These are phyloP conservation scores for Pollicipes pollicipes DNA, from an alignment of 1,140 invertebrate genomes.

Conservation along the genomic window DNA sequence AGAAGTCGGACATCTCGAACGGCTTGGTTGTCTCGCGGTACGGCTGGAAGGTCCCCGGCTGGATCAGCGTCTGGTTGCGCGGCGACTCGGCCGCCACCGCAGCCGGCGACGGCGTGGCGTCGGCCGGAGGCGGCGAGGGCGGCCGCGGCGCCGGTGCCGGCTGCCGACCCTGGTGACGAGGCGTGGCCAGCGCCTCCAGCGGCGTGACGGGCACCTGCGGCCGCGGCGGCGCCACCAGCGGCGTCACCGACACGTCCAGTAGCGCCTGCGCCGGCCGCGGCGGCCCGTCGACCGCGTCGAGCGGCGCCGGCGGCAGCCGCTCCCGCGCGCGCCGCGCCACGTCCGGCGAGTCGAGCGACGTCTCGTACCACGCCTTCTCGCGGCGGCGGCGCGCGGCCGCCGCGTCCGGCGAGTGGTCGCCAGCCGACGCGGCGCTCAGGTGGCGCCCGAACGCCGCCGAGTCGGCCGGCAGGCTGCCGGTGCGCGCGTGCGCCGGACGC, in stretches of 20 bases:
- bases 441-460: conserved; percentile 8
- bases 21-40: conserved; percentile 87
- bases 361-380: conserved; percentile 56
- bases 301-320: conserved; percentile 8
- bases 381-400: conserved; percentile 16
- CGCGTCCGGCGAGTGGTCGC: conserved; percentile 20
- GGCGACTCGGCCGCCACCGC: not conserved
- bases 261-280: not conserved
- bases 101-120: conserved; percentile 13
- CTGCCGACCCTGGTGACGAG: conserved; percentile 11
- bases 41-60: conserved; percentile 73
- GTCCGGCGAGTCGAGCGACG: conserved; percentile 40
- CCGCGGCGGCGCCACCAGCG: not conserved
- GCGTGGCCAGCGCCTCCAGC: not conserved
- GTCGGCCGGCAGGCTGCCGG: not conserved
- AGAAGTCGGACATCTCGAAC: conserved; percentile 92
- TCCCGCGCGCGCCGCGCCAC: conserved; percentile 9
- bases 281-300: not conserved
- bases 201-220: not conserved
- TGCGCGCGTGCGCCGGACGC: not conserved
- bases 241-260: conserved; percentile 3
- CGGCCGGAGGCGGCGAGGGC: conserved; percentile 14
- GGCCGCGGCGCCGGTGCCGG: not conserved
- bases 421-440: conserved; percentile 15
- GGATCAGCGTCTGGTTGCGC: conserved; percentile 57